A percentile compares a stretch with the other conserved stretches of the same genome.
Evolutionary conservation across 1,140 invertebrate genomes (phyloP).

Genomic region (Zaprionus lachaisei): DNA sequence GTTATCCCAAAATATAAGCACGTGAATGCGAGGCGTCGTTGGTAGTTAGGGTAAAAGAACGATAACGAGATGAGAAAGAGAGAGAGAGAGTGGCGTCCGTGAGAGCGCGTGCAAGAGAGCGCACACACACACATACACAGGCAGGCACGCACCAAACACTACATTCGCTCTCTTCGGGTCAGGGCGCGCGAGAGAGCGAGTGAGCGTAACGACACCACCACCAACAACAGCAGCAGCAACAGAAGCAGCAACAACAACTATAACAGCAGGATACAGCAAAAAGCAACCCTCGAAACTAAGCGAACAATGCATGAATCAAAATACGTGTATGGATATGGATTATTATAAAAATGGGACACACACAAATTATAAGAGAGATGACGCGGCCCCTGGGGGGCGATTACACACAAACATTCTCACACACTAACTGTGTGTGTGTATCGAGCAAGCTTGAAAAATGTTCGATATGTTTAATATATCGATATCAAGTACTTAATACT

Average conservation of each 20-base stretch:
- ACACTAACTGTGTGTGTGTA: background rate
- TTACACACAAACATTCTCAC: background rate
- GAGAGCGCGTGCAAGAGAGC: slow-evolving; percentile 29
- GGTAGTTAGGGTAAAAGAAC: slow-evolving; percentile 48
- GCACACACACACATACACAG: background rate
- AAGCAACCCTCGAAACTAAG: slow-evolving; percentile 59
- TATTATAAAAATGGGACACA: slow-evolving; percentile 79
- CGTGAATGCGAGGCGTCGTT: slow-evolving; percentile 37
- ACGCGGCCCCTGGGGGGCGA: slow-evolving; percentile 4
- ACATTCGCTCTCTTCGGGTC: slow-evolving; percentile 1
- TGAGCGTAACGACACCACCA: slow-evolving; percentile 20
- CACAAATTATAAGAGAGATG: slow-evolving; percentile 38
- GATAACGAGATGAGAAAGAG: slow-evolving; percentile 35
- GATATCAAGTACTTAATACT: background rate
- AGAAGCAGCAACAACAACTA: background rate
- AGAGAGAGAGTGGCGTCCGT: background rate
- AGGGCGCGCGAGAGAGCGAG: slow-evolving; percentile 27
- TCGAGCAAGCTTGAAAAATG: background rate
- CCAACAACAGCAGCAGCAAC: slow-evolving; percentile 10
- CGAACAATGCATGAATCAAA: slow-evolving; percentile 69
- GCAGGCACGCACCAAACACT: background rate
- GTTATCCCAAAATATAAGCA: slow-evolving; percentile 45
- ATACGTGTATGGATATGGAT: slow-evolving; percentile 79
- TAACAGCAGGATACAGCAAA: slow-evolving; percentile 58
- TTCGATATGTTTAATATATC: background rate